These are phyloP conservation scores for Electrophaes corylata DNA, from an alignment of 2,888 invertebrate genomes.

Conservation along the genomic window DNA sequence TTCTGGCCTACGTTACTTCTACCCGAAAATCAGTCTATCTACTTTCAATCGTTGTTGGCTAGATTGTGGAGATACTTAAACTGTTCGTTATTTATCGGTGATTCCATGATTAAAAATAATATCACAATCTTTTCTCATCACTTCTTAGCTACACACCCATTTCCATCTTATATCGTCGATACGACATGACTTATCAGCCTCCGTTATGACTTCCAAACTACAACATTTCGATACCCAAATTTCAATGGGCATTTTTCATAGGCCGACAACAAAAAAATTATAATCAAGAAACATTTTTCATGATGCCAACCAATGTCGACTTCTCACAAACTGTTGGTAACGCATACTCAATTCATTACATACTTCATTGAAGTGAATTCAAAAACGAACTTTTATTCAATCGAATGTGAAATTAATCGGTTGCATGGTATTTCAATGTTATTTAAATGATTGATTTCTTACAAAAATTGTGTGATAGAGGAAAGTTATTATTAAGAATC, in stretches of 20 bases:
- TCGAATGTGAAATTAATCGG: constrained; percentile 34
- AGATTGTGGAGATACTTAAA: constrained; percentile 59
- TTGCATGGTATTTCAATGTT: neutral
- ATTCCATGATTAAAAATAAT: constrained; percentile 76
- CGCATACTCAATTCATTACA: neutral
- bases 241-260: constrained; percentile 27
- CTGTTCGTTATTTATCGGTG: constrained; percentile 50
- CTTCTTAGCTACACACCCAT: constrained; percentile 36
- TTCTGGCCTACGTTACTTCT: constrained; percentile 77
- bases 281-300: constrained; percentile 12
- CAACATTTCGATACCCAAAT: constrained; percentile 35
- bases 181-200: constrained; percentile 41
- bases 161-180: constrained; percentile 7
- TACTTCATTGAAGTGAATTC: neutral
- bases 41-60: constrained; percentile 73
- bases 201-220: constrained; percentile 43
- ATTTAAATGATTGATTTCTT: neutral
- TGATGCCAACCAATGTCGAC: constrained; percentile 10
- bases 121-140: constrained; percentile 77
- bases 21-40: constrained; percentile 83
- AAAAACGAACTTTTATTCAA: constrained; percentile 7
- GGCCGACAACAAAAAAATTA: constrained; percentile 35
- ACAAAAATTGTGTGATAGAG: neutral
- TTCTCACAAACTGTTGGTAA: constrained; percentile 6
- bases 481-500: neutral